Percentiles rank a stretch among this genome's conserved stretches.
These are phyloP conservation scores for Psilopsiagon aurifrons DNA, from an alignment of 2,113 vertebrate species.

Conservation along the genomic window DNA sequence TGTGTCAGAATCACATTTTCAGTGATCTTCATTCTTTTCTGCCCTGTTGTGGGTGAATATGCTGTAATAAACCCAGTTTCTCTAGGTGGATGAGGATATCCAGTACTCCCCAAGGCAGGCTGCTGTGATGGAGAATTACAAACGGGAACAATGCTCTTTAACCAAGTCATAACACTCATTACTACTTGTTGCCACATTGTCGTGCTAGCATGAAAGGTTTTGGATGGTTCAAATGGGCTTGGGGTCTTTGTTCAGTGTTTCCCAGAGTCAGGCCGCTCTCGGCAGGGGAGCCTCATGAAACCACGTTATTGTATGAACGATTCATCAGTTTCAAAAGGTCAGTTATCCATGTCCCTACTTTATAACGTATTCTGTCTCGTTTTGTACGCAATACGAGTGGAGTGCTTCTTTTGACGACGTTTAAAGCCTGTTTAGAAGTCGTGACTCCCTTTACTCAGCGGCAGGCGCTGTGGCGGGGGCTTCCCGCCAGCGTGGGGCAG, in stretches of 20 bases:
- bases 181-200: not conserved
- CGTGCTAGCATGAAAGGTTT: not conserved
- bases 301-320: not conserved
- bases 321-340: not conserved
- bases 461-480: rapidly evolving
- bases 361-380: not conserved
- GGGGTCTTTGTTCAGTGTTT: not conserved
- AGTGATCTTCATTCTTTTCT: not conserved
- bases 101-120: not conserved
- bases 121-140: not conserved
- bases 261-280: rapidly evolving
- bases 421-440: rapidly evolving
- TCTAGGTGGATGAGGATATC: not conserved
- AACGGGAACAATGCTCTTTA: not conserved
- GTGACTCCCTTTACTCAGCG: rapidly evolving
- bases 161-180: not conserved
- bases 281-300: rapidly evolving
- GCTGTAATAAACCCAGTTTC: not conserved
- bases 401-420: not conserved
- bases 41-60: not conserved
- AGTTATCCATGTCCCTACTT: not conserved
- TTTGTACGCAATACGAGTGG: not conserved
- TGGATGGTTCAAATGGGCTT: not conserved
- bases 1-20: not conserved
- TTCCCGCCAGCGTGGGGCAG: rapidly evolving